phyloP scores from a whole-genome alignment of 2,113 vertebrate species.

The Himantopus leucocephalus region DNA sequence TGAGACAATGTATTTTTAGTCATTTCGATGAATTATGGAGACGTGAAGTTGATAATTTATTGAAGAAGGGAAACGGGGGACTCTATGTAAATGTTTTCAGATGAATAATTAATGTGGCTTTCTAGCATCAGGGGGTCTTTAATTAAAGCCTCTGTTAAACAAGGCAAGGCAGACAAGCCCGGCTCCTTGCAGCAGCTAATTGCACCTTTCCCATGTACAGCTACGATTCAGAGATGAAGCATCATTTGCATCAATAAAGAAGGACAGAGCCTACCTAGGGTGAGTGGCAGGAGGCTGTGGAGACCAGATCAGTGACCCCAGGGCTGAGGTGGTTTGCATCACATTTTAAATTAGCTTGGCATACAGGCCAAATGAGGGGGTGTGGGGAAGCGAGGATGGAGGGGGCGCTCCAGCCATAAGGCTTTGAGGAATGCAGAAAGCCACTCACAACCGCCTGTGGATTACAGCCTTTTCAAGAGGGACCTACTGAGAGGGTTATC shows the following conservation, averaged over 20 bases:
- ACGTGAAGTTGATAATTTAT: conserved; percentile 81
- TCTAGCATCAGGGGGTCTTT: conserved; percentile 76
- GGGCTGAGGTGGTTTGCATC: neutral
- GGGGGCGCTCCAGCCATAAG: neutral
- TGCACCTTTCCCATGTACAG: conserved; percentile 67
- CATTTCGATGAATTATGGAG: conserved; percentile 81
- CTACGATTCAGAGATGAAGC: conserved; percentile 30
- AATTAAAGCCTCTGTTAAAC: conserved; percentile 82
- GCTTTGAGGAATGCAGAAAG: neutral
- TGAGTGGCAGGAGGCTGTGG: neutral
- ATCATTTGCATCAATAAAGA: conserved; percentile 63
- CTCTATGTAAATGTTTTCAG: conserved; percentile 83
- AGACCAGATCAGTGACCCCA: neutral
- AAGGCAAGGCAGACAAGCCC: conserved; percentile 69
- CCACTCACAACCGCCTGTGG: neutral
- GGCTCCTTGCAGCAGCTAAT: conserved; percentile 69
- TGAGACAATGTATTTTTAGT: conserved; percentile 81
- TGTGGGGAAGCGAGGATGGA: neutral
- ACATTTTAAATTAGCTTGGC: neutral
- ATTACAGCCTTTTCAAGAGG: neutral
- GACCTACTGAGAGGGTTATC: neutral
- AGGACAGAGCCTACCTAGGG: conserved; percentile 21
- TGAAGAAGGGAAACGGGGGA: conserved; percentile 76
- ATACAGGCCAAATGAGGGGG: neutral
- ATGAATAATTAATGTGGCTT: conserved; percentile 85